phyloP scores from a whole-genome alignment of 2,888 invertebrate species.

The Ophraella communa region DNA sequence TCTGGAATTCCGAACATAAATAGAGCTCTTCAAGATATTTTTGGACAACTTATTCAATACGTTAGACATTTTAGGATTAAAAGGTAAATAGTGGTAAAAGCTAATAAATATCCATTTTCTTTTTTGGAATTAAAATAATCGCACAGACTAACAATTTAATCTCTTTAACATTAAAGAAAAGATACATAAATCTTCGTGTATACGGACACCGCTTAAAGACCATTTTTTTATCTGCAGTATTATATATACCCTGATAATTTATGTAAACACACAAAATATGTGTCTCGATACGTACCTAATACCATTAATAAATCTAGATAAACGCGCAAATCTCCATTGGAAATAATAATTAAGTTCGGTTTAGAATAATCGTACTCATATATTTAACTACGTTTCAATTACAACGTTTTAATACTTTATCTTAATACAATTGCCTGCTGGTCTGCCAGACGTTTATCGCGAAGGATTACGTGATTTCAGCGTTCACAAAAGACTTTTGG shows the following conservation, averaged over 20 bases:
- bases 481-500: slow-evolving; percentile 27
- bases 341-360: slow-evolving; percentile 41
- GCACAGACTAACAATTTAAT: too few relatives aligned
- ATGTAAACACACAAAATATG: slow-evolving; percentile 12
- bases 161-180: background rate
- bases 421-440: slow-evolving; percentile 27
- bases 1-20: too few relatives aligned
- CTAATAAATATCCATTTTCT: too few relatives aligned
- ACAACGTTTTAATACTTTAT: slow-evolving; percentile 29
- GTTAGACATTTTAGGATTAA: too few relatives aligned
- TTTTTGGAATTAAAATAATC: too few relatives aligned
- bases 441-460: slow-evolving; percentile 44
- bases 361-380: slow-evolving; percentile 38
- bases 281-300: slow-evolving; percentile 6
- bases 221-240: background rate
- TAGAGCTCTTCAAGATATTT: too few relatives aligned
- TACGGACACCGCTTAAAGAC: slow-evolving; percentile 2
- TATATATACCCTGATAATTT: slow-evolving; percentile 12
- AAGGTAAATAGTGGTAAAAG: too few relatives aligned
- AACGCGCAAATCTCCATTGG: slow-evolving; percentile 8
- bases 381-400: slow-evolving; percentile 37
- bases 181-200: background rate
- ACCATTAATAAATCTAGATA: slow-evolving; percentile 18
- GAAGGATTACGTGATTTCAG: slow-evolving; percentile 39
- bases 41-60: too few relatives aligned